phyloP scores from a whole-genome alignment of 2,888 invertebrate species.

The Torymus aiolomorphi region DNA sequence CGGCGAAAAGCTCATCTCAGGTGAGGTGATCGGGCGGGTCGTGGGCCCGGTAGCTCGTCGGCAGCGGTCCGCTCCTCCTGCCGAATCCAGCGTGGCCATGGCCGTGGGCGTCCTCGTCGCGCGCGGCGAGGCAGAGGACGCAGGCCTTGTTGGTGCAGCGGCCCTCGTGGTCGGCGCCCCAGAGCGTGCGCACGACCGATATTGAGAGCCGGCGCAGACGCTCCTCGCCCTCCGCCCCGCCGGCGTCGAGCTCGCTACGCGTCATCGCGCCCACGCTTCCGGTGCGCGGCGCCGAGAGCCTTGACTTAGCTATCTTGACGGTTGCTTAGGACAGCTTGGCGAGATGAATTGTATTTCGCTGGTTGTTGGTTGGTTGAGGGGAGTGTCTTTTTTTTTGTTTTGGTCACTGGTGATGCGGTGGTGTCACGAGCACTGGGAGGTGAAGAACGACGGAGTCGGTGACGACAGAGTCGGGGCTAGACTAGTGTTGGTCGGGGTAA shows the following conservation, averaged over 20 bases:
- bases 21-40: conserved; percentile 50
- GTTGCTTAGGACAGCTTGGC: neutral
- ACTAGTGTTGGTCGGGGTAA: too few relatives aligned
- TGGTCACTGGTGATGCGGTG: too few relatives aligned
- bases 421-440: too few relatives aligned
- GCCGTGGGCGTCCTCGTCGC: conserved; percentile 31
- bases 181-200: conserved; percentile 54
- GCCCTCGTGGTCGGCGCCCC: conserved; percentile 53
- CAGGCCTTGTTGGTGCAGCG: conserved; percentile 49
- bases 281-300: neutral
- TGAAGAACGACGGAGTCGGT: too few relatives aligned
- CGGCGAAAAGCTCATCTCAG: conserved; percentile 53
- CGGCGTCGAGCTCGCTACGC: conserved; percentile 50
- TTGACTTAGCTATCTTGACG: neutral
- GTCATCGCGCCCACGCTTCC: conserved; percentile 36
- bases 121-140: conserved; percentile 45
- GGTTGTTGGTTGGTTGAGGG: too few relatives aligned
- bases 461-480: too few relatives aligned
- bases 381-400: too few relatives aligned
- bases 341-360: too few relatives aligned
- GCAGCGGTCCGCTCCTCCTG: neutral
- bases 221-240: conserved; percentile 48
- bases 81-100: conserved; percentile 2
- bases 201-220: conserved; percentile 51
- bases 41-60: conserved; percentile 43